Percentiles rank a stretch among this genome's conserved stretches.
These are phyloP conservation scores for Galendromus occidentalis DNA, from an alignment of 1,140 invertebrate genomes.

Conservation along the genomic window DNA sequence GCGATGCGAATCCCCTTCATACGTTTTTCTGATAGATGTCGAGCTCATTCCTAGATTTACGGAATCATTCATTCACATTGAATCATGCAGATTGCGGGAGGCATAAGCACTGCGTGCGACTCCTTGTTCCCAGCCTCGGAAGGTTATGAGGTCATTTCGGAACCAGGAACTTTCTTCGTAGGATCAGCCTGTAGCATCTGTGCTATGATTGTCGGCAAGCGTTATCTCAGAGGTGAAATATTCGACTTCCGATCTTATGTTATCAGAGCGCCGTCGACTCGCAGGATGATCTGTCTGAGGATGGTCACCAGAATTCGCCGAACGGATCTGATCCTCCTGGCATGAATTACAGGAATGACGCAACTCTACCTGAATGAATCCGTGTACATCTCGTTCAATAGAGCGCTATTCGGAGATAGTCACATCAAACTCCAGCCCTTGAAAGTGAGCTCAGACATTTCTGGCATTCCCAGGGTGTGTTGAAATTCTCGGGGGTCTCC, in stretches of 20 bases:
- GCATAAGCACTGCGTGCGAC: background rate
- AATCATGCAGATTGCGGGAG: background rate
- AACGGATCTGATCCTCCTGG: background rate
- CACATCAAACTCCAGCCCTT: background rate
- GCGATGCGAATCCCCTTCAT: too few relatives aligned
- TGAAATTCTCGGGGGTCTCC: too few relatives aligned
- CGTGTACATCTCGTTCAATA: background rate
- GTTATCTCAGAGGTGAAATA: background rate
- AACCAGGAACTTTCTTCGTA: slow-evolving; percentile 3
- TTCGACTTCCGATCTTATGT: background rate
- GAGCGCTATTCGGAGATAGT: background rate
- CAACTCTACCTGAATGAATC: background rate
- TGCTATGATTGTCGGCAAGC: background rate
- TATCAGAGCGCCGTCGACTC: too few relatives aligned
- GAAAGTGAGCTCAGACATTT: background rate
- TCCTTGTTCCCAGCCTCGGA: background rate
- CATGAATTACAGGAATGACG: background rate
- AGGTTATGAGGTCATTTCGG: background rate
- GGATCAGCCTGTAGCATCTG: background rate
- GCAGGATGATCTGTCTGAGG: too few relatives aligned
- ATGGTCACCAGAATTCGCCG: background rate
- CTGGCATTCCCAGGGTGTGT: background rate
- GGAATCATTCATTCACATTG: too few relatives aligned
- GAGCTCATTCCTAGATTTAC: too few relatives aligned
- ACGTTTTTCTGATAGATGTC: too few relatives aligned